Evolutionary conservation across 2,888 invertebrate genomes (phyloP).

Genomic region (Polymixis flavicincta): DNA sequence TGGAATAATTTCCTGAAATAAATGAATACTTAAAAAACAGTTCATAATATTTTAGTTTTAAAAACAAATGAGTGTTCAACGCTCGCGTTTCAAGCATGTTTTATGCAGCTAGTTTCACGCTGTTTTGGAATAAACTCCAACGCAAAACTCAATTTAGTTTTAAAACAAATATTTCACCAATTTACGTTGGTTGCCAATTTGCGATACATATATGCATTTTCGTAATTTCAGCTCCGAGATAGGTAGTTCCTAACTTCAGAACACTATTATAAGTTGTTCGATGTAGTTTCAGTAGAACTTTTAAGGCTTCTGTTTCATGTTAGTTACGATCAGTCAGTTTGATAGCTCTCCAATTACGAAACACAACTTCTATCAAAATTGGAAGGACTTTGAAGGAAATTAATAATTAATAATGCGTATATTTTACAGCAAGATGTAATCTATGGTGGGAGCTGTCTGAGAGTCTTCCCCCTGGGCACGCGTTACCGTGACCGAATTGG

Average conservation of each 20-base stretch:
- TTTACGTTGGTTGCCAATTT: neutral
- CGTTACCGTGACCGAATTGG: too few relatives aligned
- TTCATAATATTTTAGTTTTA: neutral
- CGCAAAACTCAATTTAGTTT: neutral
- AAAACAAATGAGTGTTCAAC: neutral
- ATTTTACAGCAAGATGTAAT: too few relatives aligned
- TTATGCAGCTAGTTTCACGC: neutral
- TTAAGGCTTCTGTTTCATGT: conserved; percentile 21
- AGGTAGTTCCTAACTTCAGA: conserved; percentile 19
- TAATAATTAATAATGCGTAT: neutral
- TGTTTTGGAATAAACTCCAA: neutral
- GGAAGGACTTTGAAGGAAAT: neutral
- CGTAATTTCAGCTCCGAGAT: conserved; percentile 20
- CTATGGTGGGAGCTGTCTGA: too few relatives aligned
- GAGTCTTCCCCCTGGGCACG: too few relatives aligned
- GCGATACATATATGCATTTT: neutral
- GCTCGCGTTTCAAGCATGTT: neutral
- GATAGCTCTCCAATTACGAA: too few relatives aligned
- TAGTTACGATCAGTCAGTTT: neutral
- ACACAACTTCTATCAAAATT: too few relatives aligned
- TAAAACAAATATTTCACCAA: conserved; percentile 10
- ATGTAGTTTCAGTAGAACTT: conserved; percentile 27
- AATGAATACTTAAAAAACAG: too few relatives aligned
- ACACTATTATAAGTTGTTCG: conserved; percentile 31
- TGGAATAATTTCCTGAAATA: too few relatives aligned